These are phyloP conservation scores for Vultur gryphus DNA, from an alignment of 2,797 vertebrate genomes.

Conservation along the genomic window DNA sequence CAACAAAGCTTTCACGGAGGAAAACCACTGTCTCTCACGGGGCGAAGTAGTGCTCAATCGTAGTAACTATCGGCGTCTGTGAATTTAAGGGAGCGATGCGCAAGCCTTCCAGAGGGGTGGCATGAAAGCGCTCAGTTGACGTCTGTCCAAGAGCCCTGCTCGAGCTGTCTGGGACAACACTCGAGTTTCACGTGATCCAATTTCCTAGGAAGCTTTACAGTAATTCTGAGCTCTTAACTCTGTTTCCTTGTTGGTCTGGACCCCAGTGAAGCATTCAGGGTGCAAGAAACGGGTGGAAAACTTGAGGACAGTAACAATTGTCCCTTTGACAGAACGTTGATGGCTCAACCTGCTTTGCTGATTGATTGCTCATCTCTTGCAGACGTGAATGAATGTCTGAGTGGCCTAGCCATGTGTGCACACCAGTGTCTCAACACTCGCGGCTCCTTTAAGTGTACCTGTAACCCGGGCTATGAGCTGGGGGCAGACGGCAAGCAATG, in stretches of 20 bases:
- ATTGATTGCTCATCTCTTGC: neutral
- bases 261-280: neutral
- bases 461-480: constrained; percentile 87
- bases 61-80: fast-evolving
- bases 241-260: neutral
- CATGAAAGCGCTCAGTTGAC: fast-evolving
- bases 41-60: fast-evolving
- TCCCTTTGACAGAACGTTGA: fast-evolving
- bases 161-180: fast-evolving
- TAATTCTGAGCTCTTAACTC: neutral
- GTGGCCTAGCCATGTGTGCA: constrained; percentile 76
- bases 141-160: neutral
- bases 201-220: neutral
- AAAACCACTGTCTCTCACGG: fast-evolving
- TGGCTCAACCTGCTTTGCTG: neutral
- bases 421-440: constrained; percentile 90
- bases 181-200: fast-evolving
- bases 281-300: neutral
- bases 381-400: constrained; percentile 90
- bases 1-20: fast-evolving
- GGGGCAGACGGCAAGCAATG: constrained; percentile 88
- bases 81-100: fast-evolving
- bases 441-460: constrained; percentile 88
- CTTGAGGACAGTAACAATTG: fast-evolving
- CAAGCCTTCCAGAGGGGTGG: neutral